phyloP scores from a whole-genome alignment of 2,888 invertebrate genomes.

The Morinoia aosen region DNA sequence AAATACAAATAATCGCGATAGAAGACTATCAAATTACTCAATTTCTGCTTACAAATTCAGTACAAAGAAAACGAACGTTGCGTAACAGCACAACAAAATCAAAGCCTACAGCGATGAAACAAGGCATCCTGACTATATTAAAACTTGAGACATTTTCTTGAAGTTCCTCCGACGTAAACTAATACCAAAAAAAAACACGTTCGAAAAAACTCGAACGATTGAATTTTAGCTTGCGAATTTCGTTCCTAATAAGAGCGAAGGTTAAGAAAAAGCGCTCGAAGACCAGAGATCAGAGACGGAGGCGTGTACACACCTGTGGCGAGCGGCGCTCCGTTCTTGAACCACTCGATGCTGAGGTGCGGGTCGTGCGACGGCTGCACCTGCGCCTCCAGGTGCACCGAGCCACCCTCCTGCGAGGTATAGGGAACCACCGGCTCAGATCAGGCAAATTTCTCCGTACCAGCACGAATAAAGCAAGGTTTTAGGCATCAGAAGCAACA shows the following conservation, averaged over 20 bases:
- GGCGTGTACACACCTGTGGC: conserved; percentile 78
- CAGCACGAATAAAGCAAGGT: no score
- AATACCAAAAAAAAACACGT: neutral
- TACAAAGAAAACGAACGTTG: no score
- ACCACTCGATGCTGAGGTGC: conserved; percentile 89
- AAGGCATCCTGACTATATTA: no score
- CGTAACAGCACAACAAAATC: no score
- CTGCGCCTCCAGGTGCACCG: conserved; percentile 88
- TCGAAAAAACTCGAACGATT: neutral
- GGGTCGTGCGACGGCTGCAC: conserved; percentile 92
- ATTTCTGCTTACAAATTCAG: no score
- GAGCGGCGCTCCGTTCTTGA: conserved; percentile 88
- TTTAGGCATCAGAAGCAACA: neutral
- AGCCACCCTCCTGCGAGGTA: conserved; percentile 80
- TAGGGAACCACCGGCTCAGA: neutral
- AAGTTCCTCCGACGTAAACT: neutral
- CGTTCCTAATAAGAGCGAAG: neutral
- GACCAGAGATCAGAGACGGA: neutral
- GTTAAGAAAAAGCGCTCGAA: neutral
- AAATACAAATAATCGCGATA: no score
- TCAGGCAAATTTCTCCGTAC: no score
- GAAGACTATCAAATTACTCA: no score
- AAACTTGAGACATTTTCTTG: no score
- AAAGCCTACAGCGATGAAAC: no score
- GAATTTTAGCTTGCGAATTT: no score